A percentile compares a stretch with the other conserved stretches of the same genome.
Conservation (phyloP, 2,888 invertebrate genomes). For the Micoletzkya japonica region DNA sequence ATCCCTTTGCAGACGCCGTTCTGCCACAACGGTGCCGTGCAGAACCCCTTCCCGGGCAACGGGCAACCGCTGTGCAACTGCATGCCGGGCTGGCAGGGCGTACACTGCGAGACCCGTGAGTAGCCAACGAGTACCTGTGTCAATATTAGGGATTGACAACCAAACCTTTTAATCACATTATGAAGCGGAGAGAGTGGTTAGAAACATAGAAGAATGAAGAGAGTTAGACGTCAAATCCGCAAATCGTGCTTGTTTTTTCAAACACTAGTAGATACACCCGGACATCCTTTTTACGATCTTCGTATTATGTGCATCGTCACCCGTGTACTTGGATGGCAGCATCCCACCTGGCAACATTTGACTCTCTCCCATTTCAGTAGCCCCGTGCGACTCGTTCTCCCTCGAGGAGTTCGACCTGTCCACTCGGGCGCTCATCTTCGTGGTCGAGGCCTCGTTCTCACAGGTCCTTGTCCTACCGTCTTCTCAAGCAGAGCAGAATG, state of each 20-base stretch:
- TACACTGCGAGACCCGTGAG: constrained; percentile 23
- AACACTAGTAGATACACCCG: not conserved
- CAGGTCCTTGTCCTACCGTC: no score
- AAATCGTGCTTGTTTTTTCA: not conserved
- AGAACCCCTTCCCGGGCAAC: constrained; percentile 17
- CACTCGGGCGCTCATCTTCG: not conserved
- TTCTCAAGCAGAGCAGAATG: no score
- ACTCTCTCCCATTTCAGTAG: constrained; percentile 10
- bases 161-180: no score
- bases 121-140: not conserved
- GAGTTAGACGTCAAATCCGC: no score
- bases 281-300: not conserved
- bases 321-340: no score
- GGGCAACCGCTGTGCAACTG: constrained; percentile 9
- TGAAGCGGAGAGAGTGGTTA: no score
- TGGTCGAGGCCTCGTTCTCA: constrained; percentile 12
- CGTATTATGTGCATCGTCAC: no score
- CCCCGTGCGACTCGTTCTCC: not conserved
- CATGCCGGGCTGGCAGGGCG: constrained; percentile 3
- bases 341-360: not conserved
- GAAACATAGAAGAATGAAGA: no score
- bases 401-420: not conserved
- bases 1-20: constrained; percentile 7
- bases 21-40: constrained; percentile 23
- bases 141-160: no score